Evolutionary conservation across 1,140 invertebrate species (phyloP).

Genomic region (Bombus picipes): DNA sequence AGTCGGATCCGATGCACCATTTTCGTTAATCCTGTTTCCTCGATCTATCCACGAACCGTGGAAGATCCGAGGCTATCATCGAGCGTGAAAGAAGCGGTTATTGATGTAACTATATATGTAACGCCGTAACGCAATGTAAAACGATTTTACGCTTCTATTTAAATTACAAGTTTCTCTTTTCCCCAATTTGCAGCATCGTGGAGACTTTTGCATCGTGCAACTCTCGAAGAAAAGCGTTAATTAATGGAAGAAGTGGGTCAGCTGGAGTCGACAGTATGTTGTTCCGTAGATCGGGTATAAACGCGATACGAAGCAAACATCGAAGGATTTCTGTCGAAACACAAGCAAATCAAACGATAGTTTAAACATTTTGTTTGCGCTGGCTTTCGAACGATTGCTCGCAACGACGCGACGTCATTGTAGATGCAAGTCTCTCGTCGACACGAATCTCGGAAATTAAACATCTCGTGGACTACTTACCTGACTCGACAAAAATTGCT

Average conservation of each 20-base stretch:
- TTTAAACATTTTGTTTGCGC: slow-evolving; percentile 32
- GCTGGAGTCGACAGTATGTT: neutral
- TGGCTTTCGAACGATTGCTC: slow-evolving; percentile 19
- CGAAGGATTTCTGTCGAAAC: neutral
- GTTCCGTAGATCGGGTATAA: neutral
- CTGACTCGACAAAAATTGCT: neutral
- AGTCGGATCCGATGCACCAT: neutral
- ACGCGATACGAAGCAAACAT: neutral
- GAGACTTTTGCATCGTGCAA: neutral
- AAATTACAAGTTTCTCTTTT: neutral
- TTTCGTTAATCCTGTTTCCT: neutral
- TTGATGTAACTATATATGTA: neutral
- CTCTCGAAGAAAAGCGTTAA: slow-evolving; percentile 29
- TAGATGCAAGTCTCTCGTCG: neutral
- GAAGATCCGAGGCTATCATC: neutral
- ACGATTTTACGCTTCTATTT: neutral
- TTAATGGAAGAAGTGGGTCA: slow-evolving; percentile 19
- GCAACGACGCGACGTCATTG: neutral
- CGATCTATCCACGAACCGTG: neutral
- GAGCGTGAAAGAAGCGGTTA: neutral
- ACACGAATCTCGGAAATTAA: neutral
- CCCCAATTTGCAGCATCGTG: neutral
- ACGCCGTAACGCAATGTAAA: neutral
- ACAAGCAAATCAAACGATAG: slow-evolving; percentile 19
- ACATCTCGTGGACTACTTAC: neutral